Percentiles rank a stretch among this genome's conserved stretches.
These are phyloP conservation scores for Melangyna quadrimaculata DNA, from an alignment of 2,888 invertebrate species.

Conservation along the genomic window DNA sequence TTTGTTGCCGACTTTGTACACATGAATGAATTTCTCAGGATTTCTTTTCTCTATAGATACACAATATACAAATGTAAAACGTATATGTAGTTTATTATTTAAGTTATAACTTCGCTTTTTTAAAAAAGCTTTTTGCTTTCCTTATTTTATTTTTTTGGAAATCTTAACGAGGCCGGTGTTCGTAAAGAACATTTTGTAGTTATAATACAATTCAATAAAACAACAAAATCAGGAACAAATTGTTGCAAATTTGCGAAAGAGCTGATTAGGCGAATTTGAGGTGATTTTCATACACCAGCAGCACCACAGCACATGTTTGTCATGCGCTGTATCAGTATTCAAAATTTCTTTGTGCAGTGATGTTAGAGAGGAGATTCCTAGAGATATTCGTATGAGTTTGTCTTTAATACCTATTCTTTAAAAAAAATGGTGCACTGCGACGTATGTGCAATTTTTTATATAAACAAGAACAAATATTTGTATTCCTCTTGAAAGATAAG, in stretches of 20 bases:
- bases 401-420: not conserved
- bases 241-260: not conserved
- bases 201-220: not conserved
- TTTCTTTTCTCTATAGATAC: not conserved
- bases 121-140: not conserved
- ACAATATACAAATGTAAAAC: not conserved
- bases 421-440: not conserved
- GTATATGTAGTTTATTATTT: not conserved
- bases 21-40: slow-evolving; percentile 59
- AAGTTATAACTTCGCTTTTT: not conserved
- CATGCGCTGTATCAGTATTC: not conserved
- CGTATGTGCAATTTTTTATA: not conserved
- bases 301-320: slow-evolving; percentile 9
- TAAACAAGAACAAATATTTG: too few relatives aligned
- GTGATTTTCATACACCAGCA: not conserved
- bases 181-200: too few relatives aligned
- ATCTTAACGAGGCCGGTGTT: not conserved
- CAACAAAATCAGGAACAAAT: not conserved
- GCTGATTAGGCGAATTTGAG: slow-evolving; percentile 6
- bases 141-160: not conserved
- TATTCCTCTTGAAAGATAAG: too few relatives aligned
- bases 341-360: not conserved
- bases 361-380: not conserved
- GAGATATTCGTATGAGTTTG: slow-evolving; percentile 5
- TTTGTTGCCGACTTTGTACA: slow-evolving; percentile 58